phyloP scores from a whole-genome alignment of 1,140 invertebrate species.

The Bombyx mandarina region DNA sequence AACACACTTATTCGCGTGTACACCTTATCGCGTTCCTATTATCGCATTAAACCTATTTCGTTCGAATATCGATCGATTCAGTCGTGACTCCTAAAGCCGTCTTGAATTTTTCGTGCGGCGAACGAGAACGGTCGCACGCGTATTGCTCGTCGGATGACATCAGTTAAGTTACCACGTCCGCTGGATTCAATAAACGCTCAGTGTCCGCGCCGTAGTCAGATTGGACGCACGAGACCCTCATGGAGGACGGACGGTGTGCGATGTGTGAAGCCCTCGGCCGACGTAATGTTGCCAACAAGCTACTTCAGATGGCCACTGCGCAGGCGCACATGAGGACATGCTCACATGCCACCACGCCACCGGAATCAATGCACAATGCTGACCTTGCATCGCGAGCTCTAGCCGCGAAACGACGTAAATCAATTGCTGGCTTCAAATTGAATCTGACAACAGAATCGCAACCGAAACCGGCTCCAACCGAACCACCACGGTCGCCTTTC shows the following conservation, averaged over 20 bases:
- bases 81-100: conserved; percentile 32
- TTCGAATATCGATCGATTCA: conserved; percentile 53
- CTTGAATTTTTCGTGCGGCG: conserved; percentile 47
- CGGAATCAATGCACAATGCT: conserved; percentile 37
- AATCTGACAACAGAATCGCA: conserved; percentile 38
- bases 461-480: conserved; percentile 30
- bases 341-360: conserved; percentile 33
- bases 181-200: conserved; percentile 56
- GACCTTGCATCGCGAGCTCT: conserved; percentile 56
- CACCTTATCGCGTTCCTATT: conserved; percentile 60
- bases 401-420: conserved; percentile 60
- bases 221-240: conserved; percentile 57
- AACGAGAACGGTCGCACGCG: conserved; percentile 45
- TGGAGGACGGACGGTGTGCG: conserved; percentile 61
- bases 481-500: conserved; percentile 35
- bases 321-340: conserved; percentile 62
- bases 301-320: conserved; percentile 61
- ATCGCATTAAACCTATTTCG: conserved; percentile 66
- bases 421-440: conserved; percentile 55
- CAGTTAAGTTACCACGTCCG: conserved; percentile 62
- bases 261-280: conserved; percentile 60
- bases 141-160: conserved; percentile 62
- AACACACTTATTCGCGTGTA: conserved; percentile 65
- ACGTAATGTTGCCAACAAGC: conserved; percentile 52
- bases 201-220: conserved; percentile 54